Percentiles rank a stretch among this genome's conserved stretches.
These are phyloP conservation scores for Heliconius eleuchia DNA, from an alignment of 1,140 invertebrate species.

Conservation along the genomic window DNA sequence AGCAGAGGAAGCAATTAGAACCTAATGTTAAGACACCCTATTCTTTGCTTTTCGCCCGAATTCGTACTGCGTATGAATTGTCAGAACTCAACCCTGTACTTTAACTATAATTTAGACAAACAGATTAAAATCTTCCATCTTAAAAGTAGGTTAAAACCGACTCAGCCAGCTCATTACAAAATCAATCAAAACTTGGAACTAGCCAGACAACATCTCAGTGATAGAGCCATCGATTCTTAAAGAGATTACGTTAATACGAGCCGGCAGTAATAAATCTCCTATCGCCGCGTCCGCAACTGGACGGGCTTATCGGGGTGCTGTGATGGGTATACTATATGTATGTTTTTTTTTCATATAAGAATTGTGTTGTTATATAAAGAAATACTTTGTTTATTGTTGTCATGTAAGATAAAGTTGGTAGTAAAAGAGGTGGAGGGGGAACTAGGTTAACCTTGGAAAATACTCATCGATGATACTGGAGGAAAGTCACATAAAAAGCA, in stretches of 20 bases:
- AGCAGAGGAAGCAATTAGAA: not conserved
- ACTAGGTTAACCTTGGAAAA: too few relatives aligned
- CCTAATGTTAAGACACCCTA: not conserved
- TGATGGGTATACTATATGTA: too few relatives aligned
- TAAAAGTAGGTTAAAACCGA: not conserved
- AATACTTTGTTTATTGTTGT: too few relatives aligned
- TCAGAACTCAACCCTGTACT: too few relatives aligned
- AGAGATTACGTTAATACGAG: conserved; percentile 10
- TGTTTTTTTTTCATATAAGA: too few relatives aligned
- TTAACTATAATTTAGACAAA: too few relatives aligned
- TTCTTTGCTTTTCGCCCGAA: not conserved
- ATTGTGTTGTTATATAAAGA: too few relatives aligned
- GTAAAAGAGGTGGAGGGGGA: too few relatives aligned
- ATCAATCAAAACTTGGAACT: conserved; percentile 9
- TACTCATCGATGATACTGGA: too few relatives aligned
- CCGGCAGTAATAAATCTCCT: conserved; percentile 5
- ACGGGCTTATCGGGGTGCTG: not conserved
- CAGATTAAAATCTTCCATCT: too few relatives aligned
- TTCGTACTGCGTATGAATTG: not conserved
- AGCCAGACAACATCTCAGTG: conserved; percentile 5
- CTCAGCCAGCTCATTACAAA: not conserved
- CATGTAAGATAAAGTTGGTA: too few relatives aligned
- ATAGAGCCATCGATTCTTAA: conserved; percentile 8
- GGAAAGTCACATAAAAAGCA: too few relatives aligned
- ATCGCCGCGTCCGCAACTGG: not conserved